Base-by-base conservation (phyloP, 2,888 invertebrate genomes). In the Synergus itoensis region DNA sequence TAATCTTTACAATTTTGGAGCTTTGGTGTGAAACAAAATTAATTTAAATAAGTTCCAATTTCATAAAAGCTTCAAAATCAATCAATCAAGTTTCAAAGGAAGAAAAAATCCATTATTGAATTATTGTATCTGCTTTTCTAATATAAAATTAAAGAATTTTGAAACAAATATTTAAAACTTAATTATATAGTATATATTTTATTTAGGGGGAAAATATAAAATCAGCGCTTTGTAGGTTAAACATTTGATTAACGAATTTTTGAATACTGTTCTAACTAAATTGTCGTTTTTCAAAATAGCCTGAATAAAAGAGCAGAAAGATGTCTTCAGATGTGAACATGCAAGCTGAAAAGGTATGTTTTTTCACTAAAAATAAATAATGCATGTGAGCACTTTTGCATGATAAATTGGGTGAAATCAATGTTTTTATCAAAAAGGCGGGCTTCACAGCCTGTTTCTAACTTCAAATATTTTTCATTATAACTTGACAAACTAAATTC, bases 291-390 rank as follows among this genome's bases (percentile, higher is more conserved):
- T 73, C 12, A 53, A 53, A 28, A 45, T 18, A 78, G 78, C 62
- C 53, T 79, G 57, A 80, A 76, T 43, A 77, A 65, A 76, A 62
- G 60, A 81, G 40, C 60, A 75, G 80, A 41, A 80, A 76, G 14
- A 91, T 91, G 91, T 91, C 91, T 18, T 84, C 86, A 40, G 91
- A 91, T 65, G 88, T 90, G 77, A 91, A 89, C 82, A 90, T 89
- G 89, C 90, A 89, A 79, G 87, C 89, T 48, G 91, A 89, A 45
- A 90, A 90, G 90, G 91, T 91, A 88, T 53, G 82, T 85, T 21
- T 11, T 12, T 9, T 21, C 2, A 48, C 21, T 21, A 60, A 40
- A 65, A 65, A 40, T 36, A 45, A 67, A 73, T 76, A 62, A 75
- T 79, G 80, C 83, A 86, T 84, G 86, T 43, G 67, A 82, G 76